These are phyloP conservation scores for Tetheella fluctuosa DNA, from an alignment of 2,888 invertebrate species.

Conservation along the genomic window DNA sequence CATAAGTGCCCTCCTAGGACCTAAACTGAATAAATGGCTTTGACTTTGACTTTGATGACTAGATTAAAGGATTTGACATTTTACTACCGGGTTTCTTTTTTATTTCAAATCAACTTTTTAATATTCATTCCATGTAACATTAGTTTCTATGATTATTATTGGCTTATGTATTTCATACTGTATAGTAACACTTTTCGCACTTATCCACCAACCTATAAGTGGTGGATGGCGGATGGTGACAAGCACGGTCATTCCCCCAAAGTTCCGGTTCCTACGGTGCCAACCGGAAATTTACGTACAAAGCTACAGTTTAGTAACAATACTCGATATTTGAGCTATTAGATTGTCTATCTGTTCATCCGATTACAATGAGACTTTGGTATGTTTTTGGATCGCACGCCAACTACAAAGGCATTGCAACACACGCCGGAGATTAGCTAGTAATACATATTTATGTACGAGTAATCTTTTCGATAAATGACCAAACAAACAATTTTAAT, in stretches of 20 bases:
- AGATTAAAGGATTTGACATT: too few relatives aligned
- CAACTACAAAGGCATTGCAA: too few relatives aligned
- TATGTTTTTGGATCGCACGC: too few relatives aligned
- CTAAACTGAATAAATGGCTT: too few relatives aligned
- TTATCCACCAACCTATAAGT: constrained; percentile 41
- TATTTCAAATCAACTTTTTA: too few relatives aligned
- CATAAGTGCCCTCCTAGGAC: too few relatives aligned
- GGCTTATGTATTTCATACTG: background rate
- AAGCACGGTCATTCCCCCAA: constrained; percentile 58
- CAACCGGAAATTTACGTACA: constrained; percentile 57
- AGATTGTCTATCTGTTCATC: too few relatives aligned
- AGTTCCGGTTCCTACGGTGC: constrained; percentile 57
- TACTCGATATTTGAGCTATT: constrained; percentile 24
- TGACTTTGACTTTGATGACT: too few relatives aligned
- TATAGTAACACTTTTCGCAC: constrained; percentile 46
- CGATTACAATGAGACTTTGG: too few relatives aligned
- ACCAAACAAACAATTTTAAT: background rate
- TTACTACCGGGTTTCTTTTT: too few relatives aligned
- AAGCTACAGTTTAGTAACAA: constrained; percentile 35
- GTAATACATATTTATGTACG: too few relatives aligned
- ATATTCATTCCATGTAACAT: background rate
- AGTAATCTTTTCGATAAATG: background rate
- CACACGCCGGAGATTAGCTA: too few relatives aligned
- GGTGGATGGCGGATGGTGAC: constrained; percentile 36
- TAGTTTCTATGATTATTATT: background rate